A percentile compares a stretch with the other conserved stretches of the same genome.
phyloP scores from a whole-genome alignment of 1,140 invertebrate genomes.

The Musca vetustissima region DNA sequence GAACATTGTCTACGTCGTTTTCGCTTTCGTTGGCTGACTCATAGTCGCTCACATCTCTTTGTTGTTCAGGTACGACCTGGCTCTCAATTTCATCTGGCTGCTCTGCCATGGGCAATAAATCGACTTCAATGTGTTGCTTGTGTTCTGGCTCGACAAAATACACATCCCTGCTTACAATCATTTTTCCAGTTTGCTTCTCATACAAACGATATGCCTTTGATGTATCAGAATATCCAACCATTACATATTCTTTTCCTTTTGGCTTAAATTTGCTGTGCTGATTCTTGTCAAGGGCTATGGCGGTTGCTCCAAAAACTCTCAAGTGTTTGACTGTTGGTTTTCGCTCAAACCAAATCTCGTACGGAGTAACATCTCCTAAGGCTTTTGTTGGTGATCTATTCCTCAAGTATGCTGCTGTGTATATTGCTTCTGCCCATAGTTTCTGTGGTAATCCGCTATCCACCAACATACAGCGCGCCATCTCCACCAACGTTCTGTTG shows the following conservation, averaged over 20 bases:
- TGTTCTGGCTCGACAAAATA: neutral
- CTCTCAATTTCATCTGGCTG: no score
- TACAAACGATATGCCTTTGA: constrained; percentile 25
- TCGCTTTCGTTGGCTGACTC: no score
- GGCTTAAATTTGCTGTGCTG: constrained; percentile 15
- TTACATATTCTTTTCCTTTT: constrained; percentile 18
- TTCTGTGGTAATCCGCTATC: constrained; percentile 16
- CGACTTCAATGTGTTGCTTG: neutral
- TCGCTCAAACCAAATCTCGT: constrained; percentile 15
- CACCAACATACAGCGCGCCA: constrained; percentile 33
- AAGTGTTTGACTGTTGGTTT: constrained; percentile 11
- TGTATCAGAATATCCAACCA: constrained; percentile 25
- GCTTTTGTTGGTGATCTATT: constrained; percentile 30
- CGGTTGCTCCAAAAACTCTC: constrained; percentile 18
- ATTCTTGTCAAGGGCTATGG: constrained; percentile 5
- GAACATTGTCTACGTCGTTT: no score
- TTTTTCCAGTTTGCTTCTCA: neutral
- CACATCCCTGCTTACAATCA: constrained; percentile 14
- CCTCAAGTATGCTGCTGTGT: constrained; percentile 30
- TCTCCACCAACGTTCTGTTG: constrained; percentile 29
- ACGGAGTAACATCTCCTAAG: constrained; percentile 44
- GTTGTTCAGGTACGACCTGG: no score
- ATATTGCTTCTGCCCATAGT: constrained; percentile 37
- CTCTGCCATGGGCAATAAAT: no score
- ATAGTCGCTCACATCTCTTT: no score